phyloP scores from a whole-genome alignment of 2,888 invertebrate genomes.

The Anoplius nigerrimus region DNA sequence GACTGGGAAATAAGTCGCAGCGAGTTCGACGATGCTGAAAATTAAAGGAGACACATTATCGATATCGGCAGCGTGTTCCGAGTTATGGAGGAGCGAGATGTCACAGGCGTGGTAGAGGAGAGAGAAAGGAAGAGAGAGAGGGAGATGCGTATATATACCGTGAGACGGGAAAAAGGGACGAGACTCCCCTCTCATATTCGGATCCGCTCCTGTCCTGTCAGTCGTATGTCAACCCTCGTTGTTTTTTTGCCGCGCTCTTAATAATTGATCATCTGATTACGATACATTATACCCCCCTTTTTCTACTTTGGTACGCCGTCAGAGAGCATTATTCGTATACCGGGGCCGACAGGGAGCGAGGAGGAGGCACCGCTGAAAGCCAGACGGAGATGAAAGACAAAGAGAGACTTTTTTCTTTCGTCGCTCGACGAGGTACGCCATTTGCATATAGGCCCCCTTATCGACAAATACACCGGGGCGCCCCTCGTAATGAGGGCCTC shows the following conservation, averaged over 20 bases:
- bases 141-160: background rate
- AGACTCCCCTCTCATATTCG: slow-evolving; percentile 48
- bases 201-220: slow-evolving; percentile 61
- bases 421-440: slow-evolving; percentile 62
- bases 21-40: background rate
- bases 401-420: slow-evolving; percentile 65
- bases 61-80: background rate
- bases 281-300: slow-evolving; percentile 70
- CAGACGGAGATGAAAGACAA: slow-evolving; percentile 26
- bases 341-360: slow-evolving; percentile 39
- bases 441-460: slow-evolving; percentile 73
- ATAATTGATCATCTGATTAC: slow-evolving; percentile 75
- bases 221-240: slow-evolving; percentile 74
- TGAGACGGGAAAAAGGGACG: slow-evolving; percentile 30
- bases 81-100: background rate
- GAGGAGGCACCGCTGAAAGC: background rate
- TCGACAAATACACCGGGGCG: slow-evolving; percentile 72
- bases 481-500: slow-evolving; percentile 71
- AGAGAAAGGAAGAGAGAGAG: no score
- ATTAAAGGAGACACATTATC: background rate
- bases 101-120: no score
- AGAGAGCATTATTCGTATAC: slow-evolving; percentile 66
- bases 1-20: no score
- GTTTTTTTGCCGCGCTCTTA: slow-evolving; percentile 72
- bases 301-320: slow-evolving; percentile 47